Percentiles rank a stretch among this genome's conserved stretches.
Conservation (phyloP, 2,113 vertebrate species). For the Sardina pilchardus region DNA sequence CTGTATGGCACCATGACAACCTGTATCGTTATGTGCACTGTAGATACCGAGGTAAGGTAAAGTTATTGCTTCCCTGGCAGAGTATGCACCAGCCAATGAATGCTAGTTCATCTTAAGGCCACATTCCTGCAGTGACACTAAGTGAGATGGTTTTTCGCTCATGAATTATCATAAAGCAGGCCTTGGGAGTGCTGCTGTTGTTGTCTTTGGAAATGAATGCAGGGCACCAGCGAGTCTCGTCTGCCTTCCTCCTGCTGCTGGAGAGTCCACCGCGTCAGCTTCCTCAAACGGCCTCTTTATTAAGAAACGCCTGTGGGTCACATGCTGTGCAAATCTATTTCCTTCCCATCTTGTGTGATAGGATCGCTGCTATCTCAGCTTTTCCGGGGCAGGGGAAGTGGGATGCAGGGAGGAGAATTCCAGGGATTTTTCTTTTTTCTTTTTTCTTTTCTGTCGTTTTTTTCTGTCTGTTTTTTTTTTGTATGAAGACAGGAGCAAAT, state of each 20-base stretch:
- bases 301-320: conserved; percentile 15
- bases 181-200: background rate
- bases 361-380: conserved; percentile 12
- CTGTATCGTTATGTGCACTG: too few relatives aligned
- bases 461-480: background rate
- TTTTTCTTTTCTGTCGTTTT: background rate
- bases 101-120: background rate
- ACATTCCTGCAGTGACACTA: background rate
- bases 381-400: background rate
- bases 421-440: background rate
- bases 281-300: conserved; percentile 4
- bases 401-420: background rate
- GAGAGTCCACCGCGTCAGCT: background rate
- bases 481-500: conserved; percentile 54
- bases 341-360: conserved; percentile 7
- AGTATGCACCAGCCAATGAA: background rate
- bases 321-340: conserved; percentile 6
- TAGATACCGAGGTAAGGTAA: background rate
- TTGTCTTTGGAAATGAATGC: background rate
- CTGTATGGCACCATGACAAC: too few relatives aligned
- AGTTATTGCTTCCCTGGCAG: background rate
- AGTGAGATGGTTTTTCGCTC: background rate
- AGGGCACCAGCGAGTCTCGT: background rate
- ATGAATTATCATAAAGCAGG: background rate
- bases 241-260: background rate